Conservation (phyloP, 2,888 invertebrate species). For the Torymus auratus region DNA sequence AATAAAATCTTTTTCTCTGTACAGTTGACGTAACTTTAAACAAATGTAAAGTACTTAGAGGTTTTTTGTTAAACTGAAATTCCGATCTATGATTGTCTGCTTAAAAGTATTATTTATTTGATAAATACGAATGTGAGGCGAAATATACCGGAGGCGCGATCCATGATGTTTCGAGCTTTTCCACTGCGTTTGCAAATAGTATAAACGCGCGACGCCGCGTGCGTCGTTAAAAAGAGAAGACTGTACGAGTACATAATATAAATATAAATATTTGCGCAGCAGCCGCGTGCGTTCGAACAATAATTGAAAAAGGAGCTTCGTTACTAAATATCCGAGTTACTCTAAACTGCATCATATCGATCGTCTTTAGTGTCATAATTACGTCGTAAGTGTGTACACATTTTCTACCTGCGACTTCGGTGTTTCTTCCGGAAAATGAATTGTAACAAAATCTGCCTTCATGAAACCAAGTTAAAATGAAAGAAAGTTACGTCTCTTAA, state of each 20-base stretch:
- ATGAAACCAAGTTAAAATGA: not conserved
- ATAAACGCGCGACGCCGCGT: conserved; percentile 4
- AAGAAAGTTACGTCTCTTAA: conserved; percentile 23
- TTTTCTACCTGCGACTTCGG: conserved; percentile 34
- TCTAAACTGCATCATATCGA: conserved; percentile 56
- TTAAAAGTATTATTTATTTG: conserved; percentile 51
- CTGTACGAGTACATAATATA: conserved; percentile 53
- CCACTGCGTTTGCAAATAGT: conserved; percentile 26
- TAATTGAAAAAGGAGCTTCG: conserved; percentile 55
- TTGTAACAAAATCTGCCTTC: conserved; percentile 9
- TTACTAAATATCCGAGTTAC: conserved; percentile 48
- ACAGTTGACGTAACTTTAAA: conserved; percentile 8
- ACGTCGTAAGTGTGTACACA: conserved; percentile 35
- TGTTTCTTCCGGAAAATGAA: conserved; percentile 22
- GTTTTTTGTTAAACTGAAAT: conserved; percentile 13
- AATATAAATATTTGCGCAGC: conserved; percentile 42
- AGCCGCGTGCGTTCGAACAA: conserved; percentile 46
- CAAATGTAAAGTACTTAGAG: conserved; percentile 36
- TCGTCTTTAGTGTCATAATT: conserved; percentile 48
- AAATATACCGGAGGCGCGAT: conserved; percentile 21
- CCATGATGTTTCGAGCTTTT: conserved; percentile 33
- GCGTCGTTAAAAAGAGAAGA: conserved; percentile 51
- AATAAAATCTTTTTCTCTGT: conserved; percentile 31
- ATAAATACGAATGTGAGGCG: conserved; percentile 22
- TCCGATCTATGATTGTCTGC: conserved; percentile 23